These are phyloP conservation scores for Echinops telfairi DNA, from an alignment of 2,113 vertebrate genomes.

Conservation along the genomic window DNA sequence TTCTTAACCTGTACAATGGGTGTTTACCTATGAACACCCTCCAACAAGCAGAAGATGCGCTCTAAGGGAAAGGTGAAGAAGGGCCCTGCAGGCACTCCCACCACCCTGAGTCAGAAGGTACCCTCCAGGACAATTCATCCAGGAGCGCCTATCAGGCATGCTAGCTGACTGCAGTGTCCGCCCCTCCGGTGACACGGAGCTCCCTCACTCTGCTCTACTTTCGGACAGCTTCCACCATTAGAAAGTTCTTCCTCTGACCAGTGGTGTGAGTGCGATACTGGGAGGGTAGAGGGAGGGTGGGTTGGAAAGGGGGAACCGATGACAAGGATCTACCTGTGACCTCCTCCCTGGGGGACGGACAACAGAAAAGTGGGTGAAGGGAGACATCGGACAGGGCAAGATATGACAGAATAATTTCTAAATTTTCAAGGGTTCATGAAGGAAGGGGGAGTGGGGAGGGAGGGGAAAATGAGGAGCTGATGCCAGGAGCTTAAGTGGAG, in stretches of 20 bases:
- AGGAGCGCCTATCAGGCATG: rapidly evolving
- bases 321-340: too few relatives aligned
- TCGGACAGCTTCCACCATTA: not conserved
- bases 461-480: too few relatives aligned
- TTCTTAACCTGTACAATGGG: not conserved
- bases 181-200: not conserved
- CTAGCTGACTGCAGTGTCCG: not conserved
- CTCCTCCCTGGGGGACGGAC: too few relatives aligned
- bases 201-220: not conserved
- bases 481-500: too few relatives aligned
- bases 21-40: not conserved
- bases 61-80: not conserved
- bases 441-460: too few relatives aligned
- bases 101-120: not conserved
- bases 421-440: too few relatives aligned
- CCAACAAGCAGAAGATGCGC: not conserved
- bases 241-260: slow-evolving; percentile 7
- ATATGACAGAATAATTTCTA: too few relatives aligned
- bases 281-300: too few relatives aligned
- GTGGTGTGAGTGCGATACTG: too few relatives aligned
- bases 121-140: not conserved
- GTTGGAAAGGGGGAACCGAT: too few relatives aligned
- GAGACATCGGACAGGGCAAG: too few relatives aligned
- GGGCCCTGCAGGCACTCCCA: not conserved
- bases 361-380: too few relatives aligned